Percentiles rank a stretch among this genome's conserved stretches.
Evolutionary conservation across 2,113 vertebrate genomes (phyloP).

Genomic region (Neotragus pygmaeus): DNA sequence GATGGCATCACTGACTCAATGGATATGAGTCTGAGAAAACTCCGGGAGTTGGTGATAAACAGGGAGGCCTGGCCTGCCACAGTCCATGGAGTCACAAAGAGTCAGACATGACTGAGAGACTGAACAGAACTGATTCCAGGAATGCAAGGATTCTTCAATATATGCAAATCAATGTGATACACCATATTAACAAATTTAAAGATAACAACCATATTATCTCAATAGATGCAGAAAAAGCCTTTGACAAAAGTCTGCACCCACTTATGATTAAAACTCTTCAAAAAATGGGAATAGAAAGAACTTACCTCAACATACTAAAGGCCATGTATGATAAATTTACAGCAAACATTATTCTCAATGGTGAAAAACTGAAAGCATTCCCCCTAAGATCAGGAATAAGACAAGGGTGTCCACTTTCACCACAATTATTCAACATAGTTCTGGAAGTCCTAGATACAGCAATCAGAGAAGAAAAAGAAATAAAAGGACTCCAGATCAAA

Average conservation of each 20-base stretch:
- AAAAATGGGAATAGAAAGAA: background rate
- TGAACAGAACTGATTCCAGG: background rate
- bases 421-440: background rate
- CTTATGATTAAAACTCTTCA: background rate
- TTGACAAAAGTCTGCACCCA: background rate
- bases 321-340: background rate
- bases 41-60: background rate
- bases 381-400: background rate
- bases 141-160: background rate
- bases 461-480: background rate
- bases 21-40: background rate
- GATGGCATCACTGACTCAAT: background rate
- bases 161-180: background rate
- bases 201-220: background rate
- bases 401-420: background rate
- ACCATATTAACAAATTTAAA: background rate
- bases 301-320: background rate
- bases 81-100: background rate
- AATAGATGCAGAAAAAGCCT: background rate
- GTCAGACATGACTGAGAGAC: background rate
- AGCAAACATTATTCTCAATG: background rate
- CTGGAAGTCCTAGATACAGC: background rate
- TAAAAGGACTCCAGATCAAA: background rate
- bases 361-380: background rate
- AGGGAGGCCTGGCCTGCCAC: rapidly evolving